Percentiles rank a stretch among this genome's conserved stretches.
Evolutionary conservation across 2,113 vertebrate species (phyloP).

Genomic region (Phyllostomus discolor): DNA sequence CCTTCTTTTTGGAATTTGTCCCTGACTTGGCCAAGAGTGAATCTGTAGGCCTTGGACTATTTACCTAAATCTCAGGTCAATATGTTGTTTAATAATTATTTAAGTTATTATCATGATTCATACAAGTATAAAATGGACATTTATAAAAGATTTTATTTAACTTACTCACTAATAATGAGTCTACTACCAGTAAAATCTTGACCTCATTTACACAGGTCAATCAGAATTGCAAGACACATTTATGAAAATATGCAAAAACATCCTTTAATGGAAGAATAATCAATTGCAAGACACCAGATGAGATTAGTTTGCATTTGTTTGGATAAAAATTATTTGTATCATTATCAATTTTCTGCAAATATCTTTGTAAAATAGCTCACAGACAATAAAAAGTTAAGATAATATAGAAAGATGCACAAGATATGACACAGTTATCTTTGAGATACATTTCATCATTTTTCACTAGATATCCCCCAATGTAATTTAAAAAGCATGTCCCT

Average conservation of each 20-base stretch:
- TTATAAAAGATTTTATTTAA: not conserved
- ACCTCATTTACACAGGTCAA: not conserved
- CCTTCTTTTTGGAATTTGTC: not conserved
- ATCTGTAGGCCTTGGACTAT: not conserved
- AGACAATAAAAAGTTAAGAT: not conserved
- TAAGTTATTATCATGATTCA: not conserved
- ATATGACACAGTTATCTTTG: not conserved
- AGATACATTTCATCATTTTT: not conserved
- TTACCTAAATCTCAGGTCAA: not conserved
- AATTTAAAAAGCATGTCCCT: not conserved
- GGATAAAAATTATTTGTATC: not conserved
- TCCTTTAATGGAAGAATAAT: not conserved
- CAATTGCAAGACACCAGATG: not conserved
- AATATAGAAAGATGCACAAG: not conserved
- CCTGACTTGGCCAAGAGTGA: not conserved
- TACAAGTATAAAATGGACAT: not conserved
- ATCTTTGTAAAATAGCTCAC: not conserved
- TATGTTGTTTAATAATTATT: not conserved
- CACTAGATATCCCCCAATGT: not conserved
- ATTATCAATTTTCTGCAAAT: not conserved
- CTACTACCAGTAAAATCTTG: not conserved
- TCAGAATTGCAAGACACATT: not conserved
- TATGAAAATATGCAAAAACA: not conserved
- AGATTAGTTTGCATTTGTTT: not conserved
- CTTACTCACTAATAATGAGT: not conserved